Conservation (phyloP, 1,140 invertebrate species). For the Drosophila funebris region DNA sequence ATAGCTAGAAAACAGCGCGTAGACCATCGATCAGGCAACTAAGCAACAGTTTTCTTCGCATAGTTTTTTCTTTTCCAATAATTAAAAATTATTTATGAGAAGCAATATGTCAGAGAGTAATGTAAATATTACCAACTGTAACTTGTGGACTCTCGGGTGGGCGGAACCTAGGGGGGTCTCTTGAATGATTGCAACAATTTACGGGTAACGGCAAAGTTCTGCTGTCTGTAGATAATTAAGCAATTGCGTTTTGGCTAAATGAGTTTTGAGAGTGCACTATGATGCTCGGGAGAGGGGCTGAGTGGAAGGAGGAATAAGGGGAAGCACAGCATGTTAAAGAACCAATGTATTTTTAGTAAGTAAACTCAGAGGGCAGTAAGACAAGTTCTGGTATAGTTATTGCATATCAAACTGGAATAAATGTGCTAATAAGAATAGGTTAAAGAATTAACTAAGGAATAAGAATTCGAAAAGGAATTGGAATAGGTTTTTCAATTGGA, state of each 20-base stretch:
- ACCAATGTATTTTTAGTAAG: neutral
- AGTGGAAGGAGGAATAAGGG: neutral
- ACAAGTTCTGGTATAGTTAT: neutral
- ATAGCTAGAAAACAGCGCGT: constrained; percentile 13
- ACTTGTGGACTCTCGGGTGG: constrained; percentile 7
- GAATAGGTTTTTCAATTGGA: no score
- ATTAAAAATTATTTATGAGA: constrained; percentile 78
- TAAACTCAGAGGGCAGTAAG: neutral
- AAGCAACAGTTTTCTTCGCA: constrained; percentile 25
- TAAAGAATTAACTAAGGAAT: no score
- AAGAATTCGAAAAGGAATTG: no score
- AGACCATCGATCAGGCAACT: constrained; percentile 41
- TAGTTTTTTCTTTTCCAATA: constrained; percentile 56
- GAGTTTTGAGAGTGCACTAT: constrained; percentile 53
- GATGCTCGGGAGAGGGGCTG: neutral
- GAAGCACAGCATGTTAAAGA: neutral
- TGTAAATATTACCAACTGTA: constrained; percentile 53
- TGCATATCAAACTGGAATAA: no score
- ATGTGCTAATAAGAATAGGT: no score
- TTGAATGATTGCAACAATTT: constrained; percentile 75
- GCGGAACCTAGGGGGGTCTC: constrained; percentile 17
- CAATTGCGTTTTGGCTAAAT: constrained; percentile 75
- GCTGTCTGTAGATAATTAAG: constrained; percentile 73
- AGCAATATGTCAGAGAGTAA: constrained; percentile 68
- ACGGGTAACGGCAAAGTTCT: constrained; percentile 48